Conservation (phyloP, 1,140 invertebrate genomes). For the Thaumetopoea pityocampa region DNA sequence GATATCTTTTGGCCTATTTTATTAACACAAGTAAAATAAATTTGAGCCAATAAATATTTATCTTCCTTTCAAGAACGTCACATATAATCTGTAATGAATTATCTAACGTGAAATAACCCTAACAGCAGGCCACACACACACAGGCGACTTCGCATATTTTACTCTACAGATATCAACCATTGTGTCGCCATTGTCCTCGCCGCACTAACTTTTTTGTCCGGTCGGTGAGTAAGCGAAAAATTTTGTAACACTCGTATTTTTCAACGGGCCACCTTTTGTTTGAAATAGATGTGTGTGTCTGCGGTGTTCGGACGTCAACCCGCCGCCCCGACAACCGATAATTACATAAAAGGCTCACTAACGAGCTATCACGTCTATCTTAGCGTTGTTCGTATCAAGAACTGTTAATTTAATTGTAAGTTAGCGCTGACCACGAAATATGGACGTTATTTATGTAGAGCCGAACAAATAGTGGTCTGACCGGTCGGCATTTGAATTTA, state of each 20-base stretch:
- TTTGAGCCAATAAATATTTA: too few species aligned
- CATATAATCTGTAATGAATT: too few species aligned
- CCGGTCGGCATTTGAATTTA: too few species aligned
- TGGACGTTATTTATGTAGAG: neutral
- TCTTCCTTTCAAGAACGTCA: too few species aligned
- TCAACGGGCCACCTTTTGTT: slow-evolving; percentile 49
- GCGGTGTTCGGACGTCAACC: slow-evolving; percentile 49
- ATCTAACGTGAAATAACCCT: neutral
- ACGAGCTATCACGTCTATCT: slow-evolving; percentile 36
- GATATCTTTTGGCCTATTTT: too few species aligned
- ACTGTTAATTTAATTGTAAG: slow-evolving; percentile 17
- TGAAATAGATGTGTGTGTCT: slow-evolving; percentile 56
- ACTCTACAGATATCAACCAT: slow-evolving; percentile 43
- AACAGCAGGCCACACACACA: neutral
- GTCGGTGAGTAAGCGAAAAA: slow-evolving; percentile 50
- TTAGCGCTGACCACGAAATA: slow-evolving; percentile 2
- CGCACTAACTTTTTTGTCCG: slow-evolving; percentile 32
- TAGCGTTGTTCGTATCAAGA: slow-evolving; percentile 11
- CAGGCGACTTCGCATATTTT: slow-evolving; percentile 26
- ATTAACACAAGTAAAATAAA: too few species aligned
- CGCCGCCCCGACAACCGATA: slow-evolving; percentile 34
- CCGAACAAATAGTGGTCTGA: neutral
- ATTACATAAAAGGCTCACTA: slow-evolving; percentile 53
- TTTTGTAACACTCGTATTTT: slow-evolving; percentile 35
- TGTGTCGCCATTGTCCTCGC: slow-evolving; percentile 45